Evolutionary conservation across 2,113 vertebrate genomes (phyloP).

Genomic region (Caretta caretta): DNA sequence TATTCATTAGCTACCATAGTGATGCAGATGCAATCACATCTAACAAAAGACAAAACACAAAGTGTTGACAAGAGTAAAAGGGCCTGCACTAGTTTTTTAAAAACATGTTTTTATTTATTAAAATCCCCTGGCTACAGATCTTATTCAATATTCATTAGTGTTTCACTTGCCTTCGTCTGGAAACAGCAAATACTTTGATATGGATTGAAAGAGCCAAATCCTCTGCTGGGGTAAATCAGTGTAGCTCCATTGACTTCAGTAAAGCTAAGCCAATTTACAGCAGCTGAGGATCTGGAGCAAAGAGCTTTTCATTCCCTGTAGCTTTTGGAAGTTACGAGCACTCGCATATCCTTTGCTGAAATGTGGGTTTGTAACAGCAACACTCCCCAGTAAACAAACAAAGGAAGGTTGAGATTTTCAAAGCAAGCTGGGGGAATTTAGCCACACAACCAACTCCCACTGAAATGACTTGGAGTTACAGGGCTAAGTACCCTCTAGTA

Average conservation of each 20-base stretch:
- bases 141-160: slow-evolving; percentile 22
- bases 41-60: slow-evolving; percentile 33
- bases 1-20: slow-evolving; percentile 65
- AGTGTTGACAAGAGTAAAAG: slow-evolving; percentile 8
- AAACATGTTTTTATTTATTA: slow-evolving; percentile 36
- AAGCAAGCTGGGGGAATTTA: neutral
- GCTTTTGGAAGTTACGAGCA: neutral
- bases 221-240: slow-evolving; percentile 10
- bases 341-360: neutral
- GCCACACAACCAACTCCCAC: neutral
- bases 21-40: slow-evolving; percentile 37
- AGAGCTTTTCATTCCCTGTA: slow-evolving; percentile 14
- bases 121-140: neutral
- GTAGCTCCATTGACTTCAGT: slow-evolving; percentile 18
- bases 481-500: neutral
- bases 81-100: slow-evolving; percentile 6
- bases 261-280: neutral
- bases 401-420: neutral
- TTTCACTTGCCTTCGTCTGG: slow-evolving; percentile 7
- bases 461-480: slow-evolving; percentile 12
- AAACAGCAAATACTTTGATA: neutral
- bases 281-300: slow-evolving; percentile 27
- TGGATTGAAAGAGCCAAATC: neutral
- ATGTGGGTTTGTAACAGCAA: neutral
- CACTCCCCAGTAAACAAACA: neutral